phyloP scores from a whole-genome alignment of 2,113 vertebrate species.

The Dascyllus trimaculatus region DNA sequence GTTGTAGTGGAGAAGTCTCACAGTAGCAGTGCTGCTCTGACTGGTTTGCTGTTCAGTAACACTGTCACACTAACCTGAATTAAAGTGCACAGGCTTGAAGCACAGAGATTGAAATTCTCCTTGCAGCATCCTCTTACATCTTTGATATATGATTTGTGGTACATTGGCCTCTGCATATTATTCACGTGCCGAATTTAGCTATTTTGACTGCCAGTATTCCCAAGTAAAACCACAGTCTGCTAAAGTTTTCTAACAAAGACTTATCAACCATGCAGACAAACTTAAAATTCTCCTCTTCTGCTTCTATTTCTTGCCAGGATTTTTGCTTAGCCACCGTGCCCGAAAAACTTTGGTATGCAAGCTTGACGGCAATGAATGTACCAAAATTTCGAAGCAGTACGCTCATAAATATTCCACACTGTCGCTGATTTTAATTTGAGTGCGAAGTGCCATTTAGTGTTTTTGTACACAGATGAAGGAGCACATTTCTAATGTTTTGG shows the following conservation, averaged over 20 bases:
- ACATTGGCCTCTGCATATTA: background rate
- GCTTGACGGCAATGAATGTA: slow-evolving; percentile 36
- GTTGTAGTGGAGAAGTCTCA: slow-evolving; percentile 12
- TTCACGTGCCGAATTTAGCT: background rate
- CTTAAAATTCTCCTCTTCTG: slow-evolving; percentile 15
- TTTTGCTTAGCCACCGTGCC: slow-evolving; percentile 29
- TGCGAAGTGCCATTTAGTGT: slow-evolving; percentile 51
- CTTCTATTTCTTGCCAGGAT: slow-evolving; percentile 15
- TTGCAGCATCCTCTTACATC: background rate
- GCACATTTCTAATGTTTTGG: slow-evolving; percentile 51
- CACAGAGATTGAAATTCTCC: background rate
- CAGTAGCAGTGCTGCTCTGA: background rate
- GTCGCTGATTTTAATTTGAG: slow-evolving; percentile 73
- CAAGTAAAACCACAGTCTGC: background rate
- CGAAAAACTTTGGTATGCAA: slow-evolving; percentile 24
- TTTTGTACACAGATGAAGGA: slow-evolving; percentile 62
- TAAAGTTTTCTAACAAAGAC: slow-evolving; percentile 9
- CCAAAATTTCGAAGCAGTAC: slow-evolving; percentile 26
- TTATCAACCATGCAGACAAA: background rate
- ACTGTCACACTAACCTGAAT: background rate
- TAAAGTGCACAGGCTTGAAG: background rate
- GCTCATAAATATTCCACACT: slow-evolving; percentile 65
- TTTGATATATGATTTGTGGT: background rate
- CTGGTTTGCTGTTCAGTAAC: background rate
- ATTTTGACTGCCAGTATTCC: background rate